Evolutionary conservation across 2,888 invertebrate genomes (phyloP).

Genomic region (Holacanthella duospinosa): DNA sequence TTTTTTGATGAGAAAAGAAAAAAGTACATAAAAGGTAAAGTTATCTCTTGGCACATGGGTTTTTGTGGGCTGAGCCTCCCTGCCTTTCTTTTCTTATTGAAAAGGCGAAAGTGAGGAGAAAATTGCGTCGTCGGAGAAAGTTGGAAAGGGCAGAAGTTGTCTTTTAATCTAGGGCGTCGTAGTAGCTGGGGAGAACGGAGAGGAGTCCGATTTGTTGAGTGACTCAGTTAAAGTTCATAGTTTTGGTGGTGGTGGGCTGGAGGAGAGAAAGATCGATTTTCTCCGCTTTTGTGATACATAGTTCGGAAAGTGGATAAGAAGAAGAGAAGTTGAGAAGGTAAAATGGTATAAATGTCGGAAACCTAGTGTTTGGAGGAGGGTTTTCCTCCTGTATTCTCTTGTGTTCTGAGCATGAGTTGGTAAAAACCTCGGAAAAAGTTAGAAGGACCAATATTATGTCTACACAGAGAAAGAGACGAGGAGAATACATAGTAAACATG

Average conservation of each 20-base stretch:
- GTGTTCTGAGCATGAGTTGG: no score
- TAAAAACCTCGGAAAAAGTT: no score
- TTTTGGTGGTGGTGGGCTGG: neutral
- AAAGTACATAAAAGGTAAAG: neutral
- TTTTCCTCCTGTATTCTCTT: neutral
- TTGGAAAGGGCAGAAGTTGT: conserved; percentile 4
- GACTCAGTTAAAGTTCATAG: neutral
- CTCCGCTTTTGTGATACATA: neutral
- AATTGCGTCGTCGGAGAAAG: neutral
- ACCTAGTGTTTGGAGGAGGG: neutral
- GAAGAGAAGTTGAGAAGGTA: neutral
- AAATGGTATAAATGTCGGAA: conserved; percentile 1
- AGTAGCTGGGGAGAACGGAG: neutral
- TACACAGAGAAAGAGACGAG: no score
- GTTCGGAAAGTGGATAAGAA: neutral
- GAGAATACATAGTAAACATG: no score
- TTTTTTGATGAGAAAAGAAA: no score
- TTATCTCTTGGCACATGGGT: neutral
- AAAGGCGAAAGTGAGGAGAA: neutral
- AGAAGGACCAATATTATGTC: no score
- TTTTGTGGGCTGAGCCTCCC: neutral
- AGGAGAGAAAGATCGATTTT: conserved; percentile 1
- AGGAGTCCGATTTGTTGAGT: conserved; percentile 6
- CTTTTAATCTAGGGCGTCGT: neutral
- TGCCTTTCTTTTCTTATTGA: neutral